A percentile compares a stretch with the other conserved stretches of the same genome.
These are phyloP conservation scores for Bambusicola thoracicus DNA, from an alignment of 2,113 vertebrate genomes.

Conservation along the genomic window DNA sequence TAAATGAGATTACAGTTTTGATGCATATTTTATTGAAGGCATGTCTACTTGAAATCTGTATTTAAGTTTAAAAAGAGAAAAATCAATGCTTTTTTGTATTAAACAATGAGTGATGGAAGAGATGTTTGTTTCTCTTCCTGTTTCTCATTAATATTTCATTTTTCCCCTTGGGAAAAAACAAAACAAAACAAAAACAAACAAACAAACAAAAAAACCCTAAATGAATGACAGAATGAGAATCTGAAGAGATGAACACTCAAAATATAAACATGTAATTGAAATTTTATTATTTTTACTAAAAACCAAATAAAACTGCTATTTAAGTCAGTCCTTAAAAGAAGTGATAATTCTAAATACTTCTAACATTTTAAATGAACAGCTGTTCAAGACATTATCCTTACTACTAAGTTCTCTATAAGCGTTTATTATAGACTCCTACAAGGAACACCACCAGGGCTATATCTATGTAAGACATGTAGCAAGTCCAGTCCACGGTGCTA, in stretches of 20 bases:
- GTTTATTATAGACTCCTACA: not conserved
- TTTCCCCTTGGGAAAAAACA: not conserved
- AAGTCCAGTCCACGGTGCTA: not conserved
- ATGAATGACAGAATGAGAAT: no score
- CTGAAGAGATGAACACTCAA: not conserved
- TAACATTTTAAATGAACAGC: not conserved
- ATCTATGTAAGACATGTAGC: accelerated
- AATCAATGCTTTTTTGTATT: not conserved
- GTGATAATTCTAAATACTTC: not conserved
- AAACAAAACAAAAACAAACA: not conserved
- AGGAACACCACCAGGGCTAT: not conserved
- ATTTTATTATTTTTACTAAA: not conserved
- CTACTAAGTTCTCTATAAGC: not conserved
- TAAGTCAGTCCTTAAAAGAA: not conserved
- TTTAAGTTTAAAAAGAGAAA: not conserved
- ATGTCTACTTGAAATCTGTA: not conserved
- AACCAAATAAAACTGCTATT: not conserved
- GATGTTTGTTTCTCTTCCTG: accelerated
- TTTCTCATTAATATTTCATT: not conserved
- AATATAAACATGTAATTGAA: not conserved
- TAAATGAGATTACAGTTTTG: not conserved
- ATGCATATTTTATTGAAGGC: not conserved
- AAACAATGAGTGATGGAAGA: not conserved
- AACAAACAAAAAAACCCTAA: no score
- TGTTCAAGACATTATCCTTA: not conserved